A percentile compares a stretch with the other conserved stretches of the same genome.
Evolutionary conservation across 2,113 vertebrate species (phyloP).

Genomic region (Cynopterus brachyotis): DNA sequence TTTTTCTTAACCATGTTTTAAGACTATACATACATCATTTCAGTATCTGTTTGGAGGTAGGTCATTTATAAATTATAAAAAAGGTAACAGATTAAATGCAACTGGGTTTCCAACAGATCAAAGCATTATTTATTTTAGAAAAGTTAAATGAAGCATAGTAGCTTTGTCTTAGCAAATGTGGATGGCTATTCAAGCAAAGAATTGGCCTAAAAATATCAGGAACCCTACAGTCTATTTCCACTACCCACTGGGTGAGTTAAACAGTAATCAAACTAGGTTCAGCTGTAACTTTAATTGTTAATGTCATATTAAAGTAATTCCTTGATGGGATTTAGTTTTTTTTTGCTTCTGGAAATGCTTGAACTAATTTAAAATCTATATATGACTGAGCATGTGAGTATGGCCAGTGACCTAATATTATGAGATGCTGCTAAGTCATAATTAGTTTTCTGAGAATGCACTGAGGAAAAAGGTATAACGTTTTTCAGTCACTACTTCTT

Average conservation of each 20-base stretch:
- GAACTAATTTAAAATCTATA: neutral
- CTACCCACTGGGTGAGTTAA: neutral
- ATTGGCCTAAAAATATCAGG: neutral
- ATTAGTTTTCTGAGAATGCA: slow-evolving; percentile 29
- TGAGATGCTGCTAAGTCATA: slow-evolving; percentile 24
- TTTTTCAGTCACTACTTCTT: neutral
- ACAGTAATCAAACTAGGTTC: neutral
- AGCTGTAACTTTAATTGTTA: slow-evolving; percentile 35
- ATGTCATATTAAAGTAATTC: slow-evolving; percentile 23
- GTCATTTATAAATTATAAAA: neutral
- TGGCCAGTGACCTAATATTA: neutral
- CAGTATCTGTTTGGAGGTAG: neutral
- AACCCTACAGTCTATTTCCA: neutral
- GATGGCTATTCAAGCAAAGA: slow-evolving; percentile 2
- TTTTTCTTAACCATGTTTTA: neutral
- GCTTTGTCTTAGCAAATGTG: slow-evolving; percentile 22
- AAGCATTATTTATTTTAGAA: slow-evolving; percentile 21
- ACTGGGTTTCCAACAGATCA: neutral
- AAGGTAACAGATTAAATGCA: neutral
- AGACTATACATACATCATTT: neutral
- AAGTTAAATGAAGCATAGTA: neutral
- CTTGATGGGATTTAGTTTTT: neutral
- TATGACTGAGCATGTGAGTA: neutral
- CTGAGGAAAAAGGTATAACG: neutral
- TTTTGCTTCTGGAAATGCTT: slow-evolving; percentile 40